Base-by-base conservation (phyloP, 1,140 invertebrate species). In the Triops cancriformis region DNA sequence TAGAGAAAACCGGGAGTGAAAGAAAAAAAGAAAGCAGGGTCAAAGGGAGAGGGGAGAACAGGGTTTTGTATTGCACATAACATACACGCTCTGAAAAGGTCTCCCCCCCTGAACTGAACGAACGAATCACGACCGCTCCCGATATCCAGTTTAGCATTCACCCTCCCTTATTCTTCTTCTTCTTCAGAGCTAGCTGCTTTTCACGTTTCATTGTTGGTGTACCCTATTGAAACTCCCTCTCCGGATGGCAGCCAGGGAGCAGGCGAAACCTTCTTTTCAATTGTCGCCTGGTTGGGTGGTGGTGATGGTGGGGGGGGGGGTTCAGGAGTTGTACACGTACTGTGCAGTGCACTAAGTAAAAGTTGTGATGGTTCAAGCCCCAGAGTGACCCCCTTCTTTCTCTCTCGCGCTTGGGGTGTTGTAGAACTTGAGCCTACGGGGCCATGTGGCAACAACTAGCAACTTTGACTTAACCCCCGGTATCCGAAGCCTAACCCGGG, bases 61-160 rank as follows among this genome's bases (percentile, higher is more conserved):
- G 51, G 51, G 51, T 18, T 64, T 64, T 64, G 18, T 23, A n/a
- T 64, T 23, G 51, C 51, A n/a, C 51, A 23, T 64, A n/a, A 12
- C 51, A 64, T 23, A 64, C 51, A 64, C 51, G 51, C 14, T 64
- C 51, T 64, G 51, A 64, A 64, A 64, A 64, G 51, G 51, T n/a
- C n/a, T n/a, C n/a, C n/a, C n/a, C 23, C 14, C 51, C 51, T 7
- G 31, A 37, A 37, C 51, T 23, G 51, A 64, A 64, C 51, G 51
- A 64, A 64, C 51, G 51, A 64, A 64, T 64, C 51, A 18, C 51
- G 51, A 64, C 51, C 51, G 51, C 51, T 64, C 51, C 51, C 51
- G 51, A 64, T 64, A 64, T 64, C 9, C 51, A 64, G 18, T 23
- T 23, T 64, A 18, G 18, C 23, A 23, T 64, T 64, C 18, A 18